These are phyloP conservation scores for Sycophila texana DNA, from an alignment of 2,888 invertebrate genomes.

Conservation along the genomic window DNA sequence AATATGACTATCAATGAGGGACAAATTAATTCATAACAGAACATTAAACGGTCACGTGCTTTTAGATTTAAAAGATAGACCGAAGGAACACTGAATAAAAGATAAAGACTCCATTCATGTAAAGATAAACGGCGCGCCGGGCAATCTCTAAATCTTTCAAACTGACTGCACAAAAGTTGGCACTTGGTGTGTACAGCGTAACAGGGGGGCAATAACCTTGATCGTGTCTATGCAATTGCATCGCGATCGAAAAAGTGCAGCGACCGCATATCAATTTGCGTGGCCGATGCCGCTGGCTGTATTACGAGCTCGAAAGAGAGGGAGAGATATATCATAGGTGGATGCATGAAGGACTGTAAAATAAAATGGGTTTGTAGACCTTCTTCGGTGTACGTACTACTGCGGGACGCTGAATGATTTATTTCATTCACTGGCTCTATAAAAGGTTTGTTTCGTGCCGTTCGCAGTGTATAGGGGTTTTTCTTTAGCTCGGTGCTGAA, in stretches of 20 bases:
- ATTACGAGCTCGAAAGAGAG: neutral
- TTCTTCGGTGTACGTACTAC: slow-evolving; percentile 39
- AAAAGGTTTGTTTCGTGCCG: slow-evolving; percentile 13
- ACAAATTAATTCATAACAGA: slow-evolving; percentile 8
- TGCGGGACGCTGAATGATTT: slow-evolving; percentile 8
- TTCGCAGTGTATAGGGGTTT: too few relatives aligned
- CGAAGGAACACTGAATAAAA: slow-evolving; percentile 3
- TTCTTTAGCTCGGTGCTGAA: too few relatives aligned
- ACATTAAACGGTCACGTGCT: slow-evolving; percentile 6
- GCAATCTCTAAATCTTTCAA: slow-evolving; percentile 53
- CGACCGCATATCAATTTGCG: slow-evolving; percentile 44
- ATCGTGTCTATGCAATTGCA: neutral
- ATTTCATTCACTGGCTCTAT: slow-evolving; percentile 16
- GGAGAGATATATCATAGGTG: slow-evolving; percentile 27
- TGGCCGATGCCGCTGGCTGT: slow-evolving; percentile 19
- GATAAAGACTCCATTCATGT: slow-evolving; percentile 44
- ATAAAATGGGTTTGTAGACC: slow-evolving; percentile 60
- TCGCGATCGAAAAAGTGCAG: slow-evolving; percentile 35
- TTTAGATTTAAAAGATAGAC: slow-evolving; percentile 12
- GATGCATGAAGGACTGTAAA: slow-evolving; percentile 21
- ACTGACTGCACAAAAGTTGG: slow-evolving; percentile 3
- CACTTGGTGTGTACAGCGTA: neutral
- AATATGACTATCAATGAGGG: neutral
- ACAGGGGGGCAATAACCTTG: slow-evolving; percentile 39
- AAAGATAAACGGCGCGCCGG: slow-evolving; percentile 37